Conservation (phyloP, 2,797 vertebrate genomes). For the Otolemur crassicaudatus region DNA sequence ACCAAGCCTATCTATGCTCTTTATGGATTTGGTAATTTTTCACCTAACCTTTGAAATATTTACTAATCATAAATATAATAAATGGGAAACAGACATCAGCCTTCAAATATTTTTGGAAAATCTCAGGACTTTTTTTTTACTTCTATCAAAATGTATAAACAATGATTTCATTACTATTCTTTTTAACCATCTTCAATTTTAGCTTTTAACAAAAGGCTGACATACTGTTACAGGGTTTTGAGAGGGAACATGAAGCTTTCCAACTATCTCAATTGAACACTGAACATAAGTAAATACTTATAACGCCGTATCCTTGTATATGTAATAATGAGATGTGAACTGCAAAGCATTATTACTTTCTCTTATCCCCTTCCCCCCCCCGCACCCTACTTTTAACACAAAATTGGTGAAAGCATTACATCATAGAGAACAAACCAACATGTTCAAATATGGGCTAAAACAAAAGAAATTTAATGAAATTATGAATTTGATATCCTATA, state of each 20-base stretch:
- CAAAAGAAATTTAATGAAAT: slow-evolving; percentile 23
- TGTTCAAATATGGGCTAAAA: not conserved
- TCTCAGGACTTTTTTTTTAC: not conserved
- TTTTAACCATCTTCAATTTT: not conserved
- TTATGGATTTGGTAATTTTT: not conserved
- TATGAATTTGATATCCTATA: not conserved
- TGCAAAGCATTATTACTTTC: not conserved
- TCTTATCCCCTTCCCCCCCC: not conserved
- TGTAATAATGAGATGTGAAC: not conserved
- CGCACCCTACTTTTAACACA: slow-evolving; percentile 1
- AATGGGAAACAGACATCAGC: not conserved
- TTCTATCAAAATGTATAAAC: slow-evolving; percentile 10
- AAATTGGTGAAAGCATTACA: not conserved
- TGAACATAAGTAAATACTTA: not conserved
- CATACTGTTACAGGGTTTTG: not conserved
- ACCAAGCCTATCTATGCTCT: not conserved
- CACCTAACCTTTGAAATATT: slow-evolving; percentile 9
- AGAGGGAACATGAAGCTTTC: not conserved
- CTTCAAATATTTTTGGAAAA: slow-evolving; percentile 49
- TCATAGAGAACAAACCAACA: slow-evolving; percentile 26
- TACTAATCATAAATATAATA: not conserved
- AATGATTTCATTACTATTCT: not conserved
- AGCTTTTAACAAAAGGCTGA: slow-evolving; percentile 9
- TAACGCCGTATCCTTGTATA: not conserved
- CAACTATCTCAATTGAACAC: not conserved